These are phyloP conservation scores for Pristis pectinata DNA, from an alignment of 2,797 vertebrate species.

Conservation along the genomic window DNA sequence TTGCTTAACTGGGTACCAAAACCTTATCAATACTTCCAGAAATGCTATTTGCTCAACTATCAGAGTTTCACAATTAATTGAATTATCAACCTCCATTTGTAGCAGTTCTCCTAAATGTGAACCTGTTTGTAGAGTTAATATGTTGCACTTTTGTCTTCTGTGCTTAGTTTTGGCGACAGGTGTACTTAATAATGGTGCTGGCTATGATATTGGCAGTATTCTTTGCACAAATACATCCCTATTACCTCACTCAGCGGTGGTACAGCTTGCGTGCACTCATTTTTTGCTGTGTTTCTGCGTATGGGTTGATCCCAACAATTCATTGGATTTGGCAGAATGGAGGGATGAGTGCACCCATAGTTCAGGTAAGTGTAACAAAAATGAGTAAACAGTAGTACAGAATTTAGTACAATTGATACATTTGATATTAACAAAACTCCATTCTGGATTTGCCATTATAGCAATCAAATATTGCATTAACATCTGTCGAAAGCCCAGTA, in stretches of 20 bases:
- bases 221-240: conserved; percentile 90
- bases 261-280: conserved; percentile 77
- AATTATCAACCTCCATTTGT: background rate
- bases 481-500: background rate
- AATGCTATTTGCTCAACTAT: background rate
- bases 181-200: conserved; percentile 85
- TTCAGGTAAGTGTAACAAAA: conserved; percentile 66
- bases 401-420: background rate
- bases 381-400: background rate
- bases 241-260: conserved; percentile 88
- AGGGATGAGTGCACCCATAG: conserved; percentile 72
- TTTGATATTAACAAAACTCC: background rate
- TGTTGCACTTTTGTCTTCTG: conserved; percentile 40
- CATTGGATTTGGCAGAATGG: conserved; percentile 91
- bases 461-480: background rate
- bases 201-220: conserved; percentile 90
- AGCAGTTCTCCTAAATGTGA: background rate
- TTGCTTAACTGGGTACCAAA: background rate
- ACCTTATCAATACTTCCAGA: background rate
- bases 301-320: conserved; percentile 80
- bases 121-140: background rate
- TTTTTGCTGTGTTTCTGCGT: conserved; percentile 81
- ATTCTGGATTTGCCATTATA: background rate
- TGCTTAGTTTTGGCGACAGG: conserved; percentile 88
- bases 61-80: conserved; percentile 2